Evolutionary conservation across 2,888 invertebrate species (phyloP).

Genomic region (Bruchidius siliquastri): DNA sequence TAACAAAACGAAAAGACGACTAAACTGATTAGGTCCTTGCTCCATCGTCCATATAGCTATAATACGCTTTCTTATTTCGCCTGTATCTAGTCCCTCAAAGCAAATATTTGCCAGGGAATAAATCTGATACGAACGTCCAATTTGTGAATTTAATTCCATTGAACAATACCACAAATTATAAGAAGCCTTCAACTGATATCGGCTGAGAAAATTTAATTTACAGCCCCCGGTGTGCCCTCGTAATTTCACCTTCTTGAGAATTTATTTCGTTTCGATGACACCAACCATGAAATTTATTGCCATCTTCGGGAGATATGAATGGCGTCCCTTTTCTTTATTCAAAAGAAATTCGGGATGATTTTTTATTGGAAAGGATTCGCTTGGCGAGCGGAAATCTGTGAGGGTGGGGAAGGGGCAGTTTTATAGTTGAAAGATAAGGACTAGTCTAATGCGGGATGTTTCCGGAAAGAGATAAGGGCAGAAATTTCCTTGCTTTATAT

Average conservation of each 20-base stretch:
- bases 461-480: neutral
- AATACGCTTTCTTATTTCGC: too few species aligned
- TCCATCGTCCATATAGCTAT: too few species aligned
- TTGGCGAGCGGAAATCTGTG: neutral
- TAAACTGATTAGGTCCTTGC: too few species aligned
- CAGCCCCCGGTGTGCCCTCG: neutral
- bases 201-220: neutral
- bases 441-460: neutral
- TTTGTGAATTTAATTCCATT: neutral
- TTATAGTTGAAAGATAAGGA: neutral
- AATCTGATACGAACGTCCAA: neutral
- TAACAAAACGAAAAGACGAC: too few species aligned
- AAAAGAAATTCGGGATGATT: neutral
- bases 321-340: neutral
- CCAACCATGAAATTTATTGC: neutral
- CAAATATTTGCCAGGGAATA: neutral
- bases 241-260: neutral
- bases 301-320: neutral
- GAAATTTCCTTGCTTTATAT: neutral
- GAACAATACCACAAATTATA: neutral
- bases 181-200: neutral
- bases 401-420: neutral
- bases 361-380: neutral
- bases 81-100: neutral
- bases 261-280: neutral